Percentiles rank a stretch among this genome's conserved stretches.
Conservation (phyloP, 2,888 invertebrate genomes). For the Patella ulyssiponensis region DNA sequence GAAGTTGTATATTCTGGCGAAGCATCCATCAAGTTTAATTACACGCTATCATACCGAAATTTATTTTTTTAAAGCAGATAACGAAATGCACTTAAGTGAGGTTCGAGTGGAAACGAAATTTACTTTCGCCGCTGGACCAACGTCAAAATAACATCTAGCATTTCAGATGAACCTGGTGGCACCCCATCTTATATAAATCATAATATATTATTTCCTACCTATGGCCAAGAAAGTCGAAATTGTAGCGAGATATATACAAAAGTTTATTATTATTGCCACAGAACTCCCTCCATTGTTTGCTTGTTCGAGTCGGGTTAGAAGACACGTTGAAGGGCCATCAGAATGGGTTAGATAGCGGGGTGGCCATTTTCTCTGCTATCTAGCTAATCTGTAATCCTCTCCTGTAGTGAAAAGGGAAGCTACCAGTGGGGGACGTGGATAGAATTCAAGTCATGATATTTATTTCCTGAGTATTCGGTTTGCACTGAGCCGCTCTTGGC, state of each 20-base stretch:
- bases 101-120: slow-evolving; percentile 6
- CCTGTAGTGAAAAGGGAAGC: slow-evolving; percentile 5
- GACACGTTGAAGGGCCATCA: neutral
- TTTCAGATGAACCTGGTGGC: slow-evolving; percentile 1
- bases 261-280: slow-evolving; percentile 2
- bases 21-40: no score
- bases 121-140: neutral
- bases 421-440: neutral
- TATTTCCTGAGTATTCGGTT: neutral
- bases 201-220: slow-evolving; percentile 9
- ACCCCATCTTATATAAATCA: slow-evolving; percentile 4
- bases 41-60: no score
- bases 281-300: slow-evolving; percentile 1
- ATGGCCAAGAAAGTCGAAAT: neutral
- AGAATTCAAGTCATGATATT: neutral
- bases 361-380: slow-evolving; percentile 3
- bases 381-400: neutral
- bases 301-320: neutral
- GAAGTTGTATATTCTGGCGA: no score
- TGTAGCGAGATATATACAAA: slow-evolving; percentile 4
- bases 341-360: neutral
- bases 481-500: neutral
- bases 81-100: neutral
- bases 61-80: no score
- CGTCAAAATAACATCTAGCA: slow-evolving; percentile 6